Conservation (phyloP, 1,140 invertebrate genomes). For the Brachionus angularis region DNA sequence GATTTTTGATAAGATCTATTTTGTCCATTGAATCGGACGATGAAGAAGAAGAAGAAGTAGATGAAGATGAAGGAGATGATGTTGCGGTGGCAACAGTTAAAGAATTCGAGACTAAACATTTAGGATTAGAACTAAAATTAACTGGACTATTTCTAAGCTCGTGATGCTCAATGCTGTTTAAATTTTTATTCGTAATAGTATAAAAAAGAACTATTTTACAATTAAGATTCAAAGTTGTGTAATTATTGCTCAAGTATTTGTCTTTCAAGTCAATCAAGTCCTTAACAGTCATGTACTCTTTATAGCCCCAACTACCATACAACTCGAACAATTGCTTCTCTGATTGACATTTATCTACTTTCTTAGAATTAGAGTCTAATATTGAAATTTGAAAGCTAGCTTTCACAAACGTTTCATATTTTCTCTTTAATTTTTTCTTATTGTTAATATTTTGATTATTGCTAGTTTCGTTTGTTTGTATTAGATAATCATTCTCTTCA, state of each 20-base stretch:
- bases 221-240: not conserved
- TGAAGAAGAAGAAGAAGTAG: not conserved
- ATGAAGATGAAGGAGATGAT: not conserved
- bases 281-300: not conserved
- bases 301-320: conserved; percentile 33
- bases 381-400: conserved; percentile 39
- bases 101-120: not conserved
- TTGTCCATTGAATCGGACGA: not conserved
- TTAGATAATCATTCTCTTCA: too few relatives aligned
- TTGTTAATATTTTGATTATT: too few relatives aligned
- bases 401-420: conserved; percentile 23
- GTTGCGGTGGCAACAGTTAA: not conserved
- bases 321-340: conserved; percentile 16
- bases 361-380: conserved; percentile 19
- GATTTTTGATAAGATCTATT: not conserved
- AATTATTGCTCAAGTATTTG: not conserved
- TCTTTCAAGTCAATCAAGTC: conserved; percentile 16
- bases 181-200: not conserved
- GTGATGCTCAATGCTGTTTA: not conserved
- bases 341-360: conserved; percentile 34
- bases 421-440: not conserved
- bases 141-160: conserved; percentile 4
- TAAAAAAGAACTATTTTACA: conserved; percentile 33
- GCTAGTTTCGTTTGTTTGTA: too few relatives aligned
- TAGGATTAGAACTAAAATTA: too few relatives aligned